These are phyloP conservation scores for Dermochelys coriacea DNA, from an alignment of 2,797 vertebrate genomes.

Conservation along the genomic window DNA sequence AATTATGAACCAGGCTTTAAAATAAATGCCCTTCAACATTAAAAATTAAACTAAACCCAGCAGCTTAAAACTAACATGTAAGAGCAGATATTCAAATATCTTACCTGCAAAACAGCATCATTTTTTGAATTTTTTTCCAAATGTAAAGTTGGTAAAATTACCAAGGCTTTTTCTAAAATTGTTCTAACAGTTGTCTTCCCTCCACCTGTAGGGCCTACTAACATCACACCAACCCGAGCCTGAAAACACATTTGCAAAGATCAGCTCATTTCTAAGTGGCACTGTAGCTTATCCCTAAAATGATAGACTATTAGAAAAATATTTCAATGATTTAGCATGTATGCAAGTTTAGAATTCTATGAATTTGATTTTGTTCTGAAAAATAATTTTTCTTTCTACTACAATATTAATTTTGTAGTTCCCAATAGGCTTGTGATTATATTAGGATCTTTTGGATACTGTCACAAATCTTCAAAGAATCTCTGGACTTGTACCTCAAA, in stretches of 20 bases:
- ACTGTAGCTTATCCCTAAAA: neutral
- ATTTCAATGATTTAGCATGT: neutral
- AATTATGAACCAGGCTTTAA: neutral
- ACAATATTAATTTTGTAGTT: neutral
- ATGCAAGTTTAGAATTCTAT: neutral
- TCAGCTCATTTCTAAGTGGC: neutral
- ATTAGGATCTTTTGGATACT: neutral
- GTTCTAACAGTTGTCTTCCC: constrained; percentile 74
- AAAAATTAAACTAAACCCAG: neutral
- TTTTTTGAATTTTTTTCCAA: neutral
- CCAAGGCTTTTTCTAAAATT: constrained; percentile 75
- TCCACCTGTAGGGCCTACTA: constrained; percentile 73
- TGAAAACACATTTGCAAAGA: constrained; percentile 36
- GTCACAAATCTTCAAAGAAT: neutral
- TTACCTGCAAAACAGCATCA: neutral
- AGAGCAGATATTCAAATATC: neutral
- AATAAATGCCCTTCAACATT: neutral
- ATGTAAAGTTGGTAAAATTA: constrained; percentile 29
- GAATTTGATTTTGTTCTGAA: neutral
- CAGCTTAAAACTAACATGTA: neutral
- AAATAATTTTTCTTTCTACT: neutral
- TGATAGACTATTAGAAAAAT: neutral
- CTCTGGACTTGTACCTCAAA: neutral
- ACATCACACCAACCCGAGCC: constrained; percentile 70
- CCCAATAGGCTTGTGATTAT: neutral